These are phyloP conservation scores for Epinephelus fuscoguttatus DNA, from an alignment of 2,113 vertebrate species.

Conservation along the genomic window DNA sequence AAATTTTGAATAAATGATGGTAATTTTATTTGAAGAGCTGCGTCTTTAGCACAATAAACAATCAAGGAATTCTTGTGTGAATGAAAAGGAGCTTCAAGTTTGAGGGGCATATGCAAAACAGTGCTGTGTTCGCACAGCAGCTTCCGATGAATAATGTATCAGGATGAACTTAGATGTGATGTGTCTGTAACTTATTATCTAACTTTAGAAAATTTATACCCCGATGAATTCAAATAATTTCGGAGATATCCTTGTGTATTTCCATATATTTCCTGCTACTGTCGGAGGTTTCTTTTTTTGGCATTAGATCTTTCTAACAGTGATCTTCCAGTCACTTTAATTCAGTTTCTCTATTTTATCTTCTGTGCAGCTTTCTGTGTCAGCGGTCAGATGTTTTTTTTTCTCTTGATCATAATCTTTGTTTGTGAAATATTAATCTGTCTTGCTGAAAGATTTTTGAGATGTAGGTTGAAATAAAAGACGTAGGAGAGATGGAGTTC, in stretches of 20 bases:
- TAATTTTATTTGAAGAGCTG: constrained; percentile 22
- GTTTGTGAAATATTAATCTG: constrained; percentile 32
- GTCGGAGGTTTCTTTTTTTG: not conserved
- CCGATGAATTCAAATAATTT: constrained; percentile 47
- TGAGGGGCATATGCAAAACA: constrained; percentile 61
- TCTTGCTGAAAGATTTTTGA: constrained; percentile 8
- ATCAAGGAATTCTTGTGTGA: constrained; percentile 36
- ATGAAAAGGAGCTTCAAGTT: constrained; percentile 55
- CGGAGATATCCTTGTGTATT: constrained; percentile 19
- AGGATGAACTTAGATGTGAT: constrained; percentile 47
- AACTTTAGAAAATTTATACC: constrained; percentile 51
- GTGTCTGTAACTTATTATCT: constrained; percentile 58
- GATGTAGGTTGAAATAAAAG: constrained; percentile 32
- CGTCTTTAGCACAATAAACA: constrained; percentile 52
- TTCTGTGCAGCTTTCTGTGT: constrained; percentile 11
- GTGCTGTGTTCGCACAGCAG: constrained; percentile 46
- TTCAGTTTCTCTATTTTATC: constrained; percentile 6
- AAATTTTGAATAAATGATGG: not conserved
- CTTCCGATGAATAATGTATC: constrained; percentile 68
- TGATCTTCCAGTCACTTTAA: constrained; percentile 28
- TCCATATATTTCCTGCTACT: not conserved
- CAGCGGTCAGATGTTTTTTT: constrained; percentile 8
- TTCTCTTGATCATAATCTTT: not conserved
- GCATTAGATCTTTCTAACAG: constrained; percentile 1
- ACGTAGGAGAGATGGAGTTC: not conserved